Evolutionary conservation across 2,888 invertebrate genomes (phyloP).

Genomic region (Andrena camellia): DNA sequence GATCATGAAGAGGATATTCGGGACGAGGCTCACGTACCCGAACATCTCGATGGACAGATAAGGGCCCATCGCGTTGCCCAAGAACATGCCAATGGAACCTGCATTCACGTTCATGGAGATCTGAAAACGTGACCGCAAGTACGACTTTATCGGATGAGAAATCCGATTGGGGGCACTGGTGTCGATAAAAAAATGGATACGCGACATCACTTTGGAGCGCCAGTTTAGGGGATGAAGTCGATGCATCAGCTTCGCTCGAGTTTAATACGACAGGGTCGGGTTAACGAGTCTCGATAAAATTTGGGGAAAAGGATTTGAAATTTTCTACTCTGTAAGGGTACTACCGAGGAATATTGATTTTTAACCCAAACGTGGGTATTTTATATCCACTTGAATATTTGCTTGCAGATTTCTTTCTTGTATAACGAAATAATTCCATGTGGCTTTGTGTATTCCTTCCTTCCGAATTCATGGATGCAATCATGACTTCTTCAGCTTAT

Average conservation of each 20-base stretch:
- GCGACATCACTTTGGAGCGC: background rate
- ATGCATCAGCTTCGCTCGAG: background rate
- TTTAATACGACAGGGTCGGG: background rate
- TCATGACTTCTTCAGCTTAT: background rate
- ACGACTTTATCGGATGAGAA: slow-evolving; percentile 29
- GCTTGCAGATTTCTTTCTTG: background rate
- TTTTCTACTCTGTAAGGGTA: too few relatives aligned
- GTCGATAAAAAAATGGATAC: background rate
- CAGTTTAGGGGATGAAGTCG: slow-evolving; percentile 1
- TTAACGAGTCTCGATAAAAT: background rate
- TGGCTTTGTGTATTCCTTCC: background rate
- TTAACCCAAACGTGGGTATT: background rate
- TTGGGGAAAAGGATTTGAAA: too few relatives aligned
- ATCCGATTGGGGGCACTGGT: slow-evolving; percentile 23
- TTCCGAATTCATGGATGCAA: background rate
- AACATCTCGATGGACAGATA: slow-evolving; percentile 80
- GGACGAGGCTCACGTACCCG: slow-evolving; percentile 77
- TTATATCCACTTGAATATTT: background rate
- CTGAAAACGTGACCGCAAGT: slow-evolving; percentile 68
- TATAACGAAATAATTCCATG: background rate
- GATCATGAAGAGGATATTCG: slow-evolving; percentile 77
- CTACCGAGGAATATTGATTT: background rate
- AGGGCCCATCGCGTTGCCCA: slow-evolving; percentile 83
- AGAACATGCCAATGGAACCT: slow-evolving; percentile 77
- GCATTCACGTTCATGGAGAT: slow-evolving; percentile 80